A percentile compares a stretch with the other conserved stretches of the same genome.
Evolutionary conservation across 1,140 invertebrate species (phyloP).

Genomic region (Prorops nasuta): DNA sequence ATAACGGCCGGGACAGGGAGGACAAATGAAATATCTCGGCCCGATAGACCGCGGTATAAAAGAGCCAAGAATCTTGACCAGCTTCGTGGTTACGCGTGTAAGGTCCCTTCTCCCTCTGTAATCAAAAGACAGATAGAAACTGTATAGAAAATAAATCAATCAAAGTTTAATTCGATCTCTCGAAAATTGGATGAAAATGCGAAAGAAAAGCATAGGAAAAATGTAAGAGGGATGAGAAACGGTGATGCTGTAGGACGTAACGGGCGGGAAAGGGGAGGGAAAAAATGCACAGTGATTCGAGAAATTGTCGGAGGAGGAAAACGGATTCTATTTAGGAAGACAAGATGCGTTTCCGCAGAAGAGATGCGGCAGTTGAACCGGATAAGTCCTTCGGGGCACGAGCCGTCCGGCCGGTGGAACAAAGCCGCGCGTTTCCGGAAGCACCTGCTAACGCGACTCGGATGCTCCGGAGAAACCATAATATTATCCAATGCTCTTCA

Average conservation of each 20-base stretch:
- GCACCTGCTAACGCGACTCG: constrained; percentile 26
- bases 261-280: constrained; percentile 1
- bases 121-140: no score
- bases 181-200: constrained; percentile 10
- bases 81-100: no score
- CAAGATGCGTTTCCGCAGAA: no score
- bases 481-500: constrained; percentile 13
- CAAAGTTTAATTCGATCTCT: no score
- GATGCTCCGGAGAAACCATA: constrained; percentile 20
- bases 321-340: no score
- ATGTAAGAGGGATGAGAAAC: constrained; percentile 1
- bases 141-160: no score
- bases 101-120: no score
- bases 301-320: not conserved
- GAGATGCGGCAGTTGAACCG: no score
- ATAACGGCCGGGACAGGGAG: constrained; percentile 2
- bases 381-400: constrained; percentile 26
- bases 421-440: constrained; percentile 20
- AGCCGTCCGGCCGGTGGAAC: constrained; percentile 26
- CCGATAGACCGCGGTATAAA: constrained; percentile 13
- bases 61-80: constrained; percentile 4
- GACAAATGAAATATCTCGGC: constrained; percentile 8
- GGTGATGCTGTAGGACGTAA: no score
- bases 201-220: constrained; percentile 1
- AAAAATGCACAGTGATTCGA: not conserved